Evolutionary conservation across 2,113 vertebrate genomes (phyloP).

Genomic region (Aegithalos caudatus): DNA sequence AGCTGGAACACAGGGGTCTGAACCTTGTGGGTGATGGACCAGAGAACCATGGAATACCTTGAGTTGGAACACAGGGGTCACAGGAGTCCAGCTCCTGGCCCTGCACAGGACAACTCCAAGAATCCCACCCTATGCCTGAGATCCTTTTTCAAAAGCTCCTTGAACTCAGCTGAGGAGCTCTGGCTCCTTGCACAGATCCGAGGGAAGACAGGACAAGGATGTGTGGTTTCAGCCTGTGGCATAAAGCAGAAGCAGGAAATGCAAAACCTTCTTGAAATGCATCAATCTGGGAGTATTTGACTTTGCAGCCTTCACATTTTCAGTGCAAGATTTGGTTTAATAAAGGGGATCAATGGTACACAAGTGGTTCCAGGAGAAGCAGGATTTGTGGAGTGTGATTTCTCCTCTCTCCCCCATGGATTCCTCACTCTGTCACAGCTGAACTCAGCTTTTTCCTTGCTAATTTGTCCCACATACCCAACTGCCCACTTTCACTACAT

Average conservation of each 20-base stretch:
- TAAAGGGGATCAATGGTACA: neutral
- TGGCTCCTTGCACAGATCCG: fast-evolving
- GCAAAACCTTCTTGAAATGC: neutral
- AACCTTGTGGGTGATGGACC: neutral
- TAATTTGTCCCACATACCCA: neutral
- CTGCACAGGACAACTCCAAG: neutral
- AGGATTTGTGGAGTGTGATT: neutral
- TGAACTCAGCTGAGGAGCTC: neutral
- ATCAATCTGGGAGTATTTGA: neutral
- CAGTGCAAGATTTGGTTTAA: neutral
- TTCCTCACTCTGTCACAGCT: neutral
- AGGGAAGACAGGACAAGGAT: neutral
- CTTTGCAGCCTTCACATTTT: neutral
- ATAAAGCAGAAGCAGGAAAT: neutral
- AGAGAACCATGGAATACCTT: neutral
- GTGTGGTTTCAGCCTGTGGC: neutral
- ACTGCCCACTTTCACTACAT: neutral
- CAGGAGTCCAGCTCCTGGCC: neutral
- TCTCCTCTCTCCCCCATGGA: neutral
- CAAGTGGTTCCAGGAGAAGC: neutral
- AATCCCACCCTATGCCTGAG: neutral
- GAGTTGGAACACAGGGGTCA: neutral
- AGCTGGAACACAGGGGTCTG: neutral
- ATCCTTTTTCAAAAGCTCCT: neutral
- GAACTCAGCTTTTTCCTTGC: neutral